phyloP scores from a whole-genome alignment of 2,113 vertebrate genomes.

The Vireo altiloquus region DNA sequence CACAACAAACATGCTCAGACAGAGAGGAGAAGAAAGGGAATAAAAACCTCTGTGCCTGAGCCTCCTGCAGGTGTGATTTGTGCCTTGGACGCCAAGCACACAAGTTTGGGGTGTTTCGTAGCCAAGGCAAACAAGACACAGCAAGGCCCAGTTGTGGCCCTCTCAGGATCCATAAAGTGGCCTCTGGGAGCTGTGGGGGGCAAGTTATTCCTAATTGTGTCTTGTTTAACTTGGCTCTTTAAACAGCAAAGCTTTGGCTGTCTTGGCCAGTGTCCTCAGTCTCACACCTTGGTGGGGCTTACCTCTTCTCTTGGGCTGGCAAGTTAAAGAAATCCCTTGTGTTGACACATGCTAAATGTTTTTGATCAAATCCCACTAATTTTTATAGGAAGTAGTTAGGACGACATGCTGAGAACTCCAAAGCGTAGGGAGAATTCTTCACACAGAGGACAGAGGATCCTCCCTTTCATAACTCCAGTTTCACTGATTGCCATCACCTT shows the following conservation, averaged over 20 bases:
- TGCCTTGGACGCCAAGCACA: neutral
- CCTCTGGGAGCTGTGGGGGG: slow-evolving; percentile 54
- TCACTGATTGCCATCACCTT: neutral
- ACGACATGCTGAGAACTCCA: neutral
- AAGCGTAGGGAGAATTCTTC: neutral
- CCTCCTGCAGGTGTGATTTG: slow-evolving; percentile 53
- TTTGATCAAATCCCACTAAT: slow-evolving; percentile 29
- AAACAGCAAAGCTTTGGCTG: slow-evolving; percentile 17
- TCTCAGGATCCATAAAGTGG: slow-evolving; percentile 20
- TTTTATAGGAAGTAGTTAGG: neutral
- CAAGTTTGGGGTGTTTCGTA: neutral
- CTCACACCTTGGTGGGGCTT: slow-evolving; percentile 49
- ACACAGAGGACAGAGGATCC: neutral
- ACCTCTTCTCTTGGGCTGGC: neutral
- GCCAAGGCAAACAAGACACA: slow-evolving; percentile 64
- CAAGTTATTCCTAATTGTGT: slow-evolving; percentile 56
- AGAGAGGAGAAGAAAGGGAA: neutral
- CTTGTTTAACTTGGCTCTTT: slow-evolving; percentile 65
- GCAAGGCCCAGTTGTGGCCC: slow-evolving; percentile 16
- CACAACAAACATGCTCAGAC: neutral
- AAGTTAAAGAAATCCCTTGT: neutral
- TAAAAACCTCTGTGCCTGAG: neutral
- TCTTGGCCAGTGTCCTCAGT: slow-evolving; percentile 33
- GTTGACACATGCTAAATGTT: neutral
- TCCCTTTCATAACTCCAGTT: neutral